A percentile compares a stretch with the other conserved stretches of the same genome.
Conservation (phyloP, 37 sponge, comb jelly and placozoan genomes). For the Theonella swinhoei region DNA sequence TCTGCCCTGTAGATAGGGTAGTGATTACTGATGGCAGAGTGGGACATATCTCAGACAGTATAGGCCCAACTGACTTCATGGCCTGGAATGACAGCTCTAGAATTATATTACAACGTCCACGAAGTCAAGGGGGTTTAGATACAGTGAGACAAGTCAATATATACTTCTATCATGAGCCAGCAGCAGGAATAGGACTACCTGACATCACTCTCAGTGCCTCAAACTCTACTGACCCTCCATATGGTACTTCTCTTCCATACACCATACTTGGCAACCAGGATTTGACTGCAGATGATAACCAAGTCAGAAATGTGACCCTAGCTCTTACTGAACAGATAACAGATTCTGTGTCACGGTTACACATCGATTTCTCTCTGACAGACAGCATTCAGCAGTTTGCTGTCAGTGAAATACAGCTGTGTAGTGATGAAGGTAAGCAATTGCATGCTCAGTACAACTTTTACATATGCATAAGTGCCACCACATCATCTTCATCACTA, state of each 20-base stretch:
- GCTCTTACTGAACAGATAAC: not conserved
- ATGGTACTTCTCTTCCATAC: not conserved
- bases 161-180: slow-evolving; percentile 59
- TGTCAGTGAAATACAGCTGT: slow-evolving; percentile 58
- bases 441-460: not conserved
- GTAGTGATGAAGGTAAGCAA: slow-evolving; percentile 1
- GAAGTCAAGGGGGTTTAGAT: not conserved
- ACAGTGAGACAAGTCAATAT: slow-evolving; percentile 31
- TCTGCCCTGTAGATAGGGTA: not conserved
- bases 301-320: slow-evolving; percentile 31
- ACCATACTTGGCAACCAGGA: slow-evolving; percentile 39
- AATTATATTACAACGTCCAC: not conserved
- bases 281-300: slow-evolving; percentile 22
- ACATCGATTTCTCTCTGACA: not conserved
- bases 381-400: slow-evolving; percentile 2
- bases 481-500: not conserved
- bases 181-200: slow-evolving; percentile 57
- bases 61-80: not conserved
- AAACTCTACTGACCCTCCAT: not conserved
- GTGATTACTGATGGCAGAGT: not conserved
- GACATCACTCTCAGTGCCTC: not conserved
- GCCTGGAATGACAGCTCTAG: slow-evolving; percentile 37
- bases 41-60: not conserved
- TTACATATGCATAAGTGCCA: not conserved
- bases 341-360: slow-evolving; percentile 9